Conservation (phyloP, 1,140 invertebrate species). For the Hermetia illucens region DNA sequence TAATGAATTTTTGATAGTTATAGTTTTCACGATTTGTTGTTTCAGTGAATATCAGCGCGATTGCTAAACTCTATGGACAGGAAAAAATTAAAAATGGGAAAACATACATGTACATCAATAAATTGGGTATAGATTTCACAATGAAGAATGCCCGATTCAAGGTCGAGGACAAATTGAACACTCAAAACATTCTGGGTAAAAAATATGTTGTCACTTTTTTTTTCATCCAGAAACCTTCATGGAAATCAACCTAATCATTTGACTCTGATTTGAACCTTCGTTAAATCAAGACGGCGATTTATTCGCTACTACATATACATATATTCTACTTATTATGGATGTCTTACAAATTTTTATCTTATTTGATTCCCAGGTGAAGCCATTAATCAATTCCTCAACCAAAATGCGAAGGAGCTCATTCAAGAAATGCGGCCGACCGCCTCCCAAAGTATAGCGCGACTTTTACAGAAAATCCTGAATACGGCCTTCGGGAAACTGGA, state of each 20-base stretch:
- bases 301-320: background rate
- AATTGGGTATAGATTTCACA: slow-evolving; percentile 53
- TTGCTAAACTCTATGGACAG: slow-evolving; percentile 53
- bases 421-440: slow-evolving; percentile 67
- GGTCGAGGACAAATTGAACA: slow-evolving; percentile 52
- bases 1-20: slow-evolving; percentile 4
- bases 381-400: slow-evolving; percentile 70
- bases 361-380: slow-evolving; percentile 45
- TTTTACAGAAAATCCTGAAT: slow-evolving; percentile 60
- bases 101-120: slow-evolving; percentile 49
- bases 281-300: background rate
- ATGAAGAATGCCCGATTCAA: slow-evolving; percentile 52
- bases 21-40: slow-evolving; percentile 11
- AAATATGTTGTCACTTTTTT: slow-evolving; percentile 2
- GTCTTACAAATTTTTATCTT: background rate
- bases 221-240: background rate
- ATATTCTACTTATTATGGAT: background rate
- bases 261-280: background rate
- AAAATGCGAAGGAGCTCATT: slow-evolving; percentile 62
- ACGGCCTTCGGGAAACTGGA: slow-evolving; percentile 53
- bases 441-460: slow-evolving; percentile 48
- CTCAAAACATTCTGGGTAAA: slow-evolving; percentile 56
- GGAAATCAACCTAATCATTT: background rate
- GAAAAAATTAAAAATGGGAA: slow-evolving; percentile 41
- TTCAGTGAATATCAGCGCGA: slow-evolving; percentile 49